Evolutionary conservation across 64 coral and sea anemone genomes (phyloP).

Genomic region (Montipora efflorescens): DNA sequence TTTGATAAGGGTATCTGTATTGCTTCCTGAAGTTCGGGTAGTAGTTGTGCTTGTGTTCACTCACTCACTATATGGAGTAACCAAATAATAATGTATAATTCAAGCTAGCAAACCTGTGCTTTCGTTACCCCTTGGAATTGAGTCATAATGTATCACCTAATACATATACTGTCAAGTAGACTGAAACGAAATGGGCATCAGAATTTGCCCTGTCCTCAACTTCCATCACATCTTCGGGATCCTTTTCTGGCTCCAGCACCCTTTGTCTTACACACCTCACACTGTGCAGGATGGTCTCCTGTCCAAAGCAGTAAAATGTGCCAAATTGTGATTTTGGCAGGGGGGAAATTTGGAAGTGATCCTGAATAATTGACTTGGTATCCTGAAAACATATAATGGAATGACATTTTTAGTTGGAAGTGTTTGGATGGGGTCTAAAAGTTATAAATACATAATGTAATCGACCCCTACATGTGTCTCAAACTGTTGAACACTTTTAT

Average conservation of each 20-base stretch:
- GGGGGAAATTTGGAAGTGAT: neutral
- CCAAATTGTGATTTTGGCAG: constrained; percentile 1
- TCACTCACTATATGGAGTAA: too few species aligned
- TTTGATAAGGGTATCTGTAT: too few species aligned
- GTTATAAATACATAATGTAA: neutral
- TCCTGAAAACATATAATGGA: constrained; percentile 23
- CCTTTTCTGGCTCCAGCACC: neutral
- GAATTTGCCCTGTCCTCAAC: too few species aligned
- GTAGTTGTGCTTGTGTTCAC: too few species aligned
- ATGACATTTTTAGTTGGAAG: neutral
- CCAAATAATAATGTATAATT: too few species aligned
- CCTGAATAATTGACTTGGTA: constrained; percentile 31
- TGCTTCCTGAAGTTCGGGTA: too few species aligned
- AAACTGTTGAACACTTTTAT: neutral
- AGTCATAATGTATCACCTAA: too few species aligned
- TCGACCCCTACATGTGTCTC: constrained; percentile 3
- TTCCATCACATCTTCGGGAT: too few species aligned
- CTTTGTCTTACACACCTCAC: constrained; percentile 52
- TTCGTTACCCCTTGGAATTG: too few species aligned
- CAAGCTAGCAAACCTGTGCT: too few species aligned
- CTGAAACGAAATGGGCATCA: too few species aligned
- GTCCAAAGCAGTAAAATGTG: constrained; percentile 21
- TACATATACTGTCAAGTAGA: too few species aligned
- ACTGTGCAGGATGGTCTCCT: constrained; percentile 47
- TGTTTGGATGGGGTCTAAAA: neutral